Evolutionary conservation across 2,888 invertebrate species (phyloP), one percentile per base, ranked within the genome.

Genomic region (Oscheius sp.): DNA sequence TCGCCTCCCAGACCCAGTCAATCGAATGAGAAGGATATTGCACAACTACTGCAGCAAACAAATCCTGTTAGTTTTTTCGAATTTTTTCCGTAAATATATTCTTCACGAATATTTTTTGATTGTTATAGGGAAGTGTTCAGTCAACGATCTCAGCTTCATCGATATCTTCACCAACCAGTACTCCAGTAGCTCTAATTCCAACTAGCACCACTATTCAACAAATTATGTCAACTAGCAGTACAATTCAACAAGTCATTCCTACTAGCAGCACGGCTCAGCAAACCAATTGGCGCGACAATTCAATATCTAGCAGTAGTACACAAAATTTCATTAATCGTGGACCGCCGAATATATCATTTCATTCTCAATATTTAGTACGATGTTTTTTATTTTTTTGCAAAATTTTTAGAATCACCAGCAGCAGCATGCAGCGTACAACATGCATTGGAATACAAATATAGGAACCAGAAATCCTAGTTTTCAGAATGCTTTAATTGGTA

Each of bases 51-150:
- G n/a, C n/a, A n/a, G n/a, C n/a, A 24, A 24, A 32, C 17, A 54
- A 54, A 56, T 3, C 57, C 41, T 8, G 44, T 57, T 26, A 57
- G 57, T 17, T 56, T 36, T 36, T 36, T 14, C 36, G 8, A 36
- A 36, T 9, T 9, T 9, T 36, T 14, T 36, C 36, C 36, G 14
- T n/a, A 36, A 36, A 36, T 9, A 36, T 36, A 36, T 36, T 36
- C 36, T 36, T 36, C 14, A 36, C 36, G 14, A 9, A 36, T 36
- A 36, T 36, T 9, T 36, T 30, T 51, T n/a, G 28, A 28, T 51
- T 54, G 20, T 54, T 33, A 33, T 32, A 22, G 54, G 54, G 20
- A 17, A 54, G 54, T 22, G 54, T 54, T 17, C 33, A 54, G 33
- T 54, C 54, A 24, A 24, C 50, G 9, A 50, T 26, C 26, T 50